A percentile compares a stretch with the other conserved stretches of the same genome.
phyloP scores from a whole-genome alignment of 2,113 vertebrate genomes.

The Hyperopisus bebe region DNA sequence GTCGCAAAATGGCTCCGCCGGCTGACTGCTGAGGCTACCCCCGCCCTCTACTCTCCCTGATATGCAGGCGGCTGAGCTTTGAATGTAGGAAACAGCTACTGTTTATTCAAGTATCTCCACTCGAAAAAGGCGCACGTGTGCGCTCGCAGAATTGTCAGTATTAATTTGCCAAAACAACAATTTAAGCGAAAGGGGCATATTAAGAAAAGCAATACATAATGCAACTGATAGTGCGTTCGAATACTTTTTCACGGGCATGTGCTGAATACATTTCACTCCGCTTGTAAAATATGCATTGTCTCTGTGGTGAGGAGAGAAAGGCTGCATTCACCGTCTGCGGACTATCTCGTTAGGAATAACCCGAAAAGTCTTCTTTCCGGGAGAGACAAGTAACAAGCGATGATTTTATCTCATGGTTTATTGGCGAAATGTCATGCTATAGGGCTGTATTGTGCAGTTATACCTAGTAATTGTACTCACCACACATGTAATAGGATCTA shows the following conservation, averaged over 20 bases:
- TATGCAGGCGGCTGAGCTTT: neutral
- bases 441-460: neutral
- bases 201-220: neutral
- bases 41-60: neutral
- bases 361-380: neutral
- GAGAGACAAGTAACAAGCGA: neutral
- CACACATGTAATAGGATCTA: constrained; percentile 1
- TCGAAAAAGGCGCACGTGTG: neutral
- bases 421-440: constrained; percentile 28
- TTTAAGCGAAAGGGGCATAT: neutral
- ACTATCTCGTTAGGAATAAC: constrained; percentile 42
- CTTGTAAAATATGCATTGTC: constrained; percentile 43
- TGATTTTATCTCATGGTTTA: constrained; percentile 8
- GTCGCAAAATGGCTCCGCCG: constrained; percentile 22
- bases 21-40: neutral
- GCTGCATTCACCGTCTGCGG: constrained; percentile 55
- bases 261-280: neutral
- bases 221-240: neutral
- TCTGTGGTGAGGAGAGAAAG: constrained; percentile 41
- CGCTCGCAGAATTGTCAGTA: neutral
- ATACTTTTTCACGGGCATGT: neutral
- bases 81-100: neutral
- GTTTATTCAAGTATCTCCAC: neutral
- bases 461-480: constrained; percentile 17
- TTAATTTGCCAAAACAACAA: neutral